Conservation (phyloP, 1,140 invertebrate genomes). For the Apocrypta bakeri region DNA sequence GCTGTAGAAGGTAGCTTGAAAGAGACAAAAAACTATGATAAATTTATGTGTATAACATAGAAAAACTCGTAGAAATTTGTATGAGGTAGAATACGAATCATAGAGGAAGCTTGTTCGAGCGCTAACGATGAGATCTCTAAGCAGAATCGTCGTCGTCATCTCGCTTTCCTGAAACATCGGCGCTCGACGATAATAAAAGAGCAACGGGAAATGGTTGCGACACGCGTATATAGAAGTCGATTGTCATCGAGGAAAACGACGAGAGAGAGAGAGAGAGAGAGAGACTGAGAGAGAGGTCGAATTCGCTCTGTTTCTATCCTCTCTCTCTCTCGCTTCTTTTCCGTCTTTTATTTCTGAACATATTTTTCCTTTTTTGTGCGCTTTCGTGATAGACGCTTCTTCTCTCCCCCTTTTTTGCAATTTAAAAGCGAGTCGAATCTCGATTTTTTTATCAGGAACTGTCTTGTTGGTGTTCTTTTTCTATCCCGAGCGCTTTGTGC, state of each 20-base stretch:
- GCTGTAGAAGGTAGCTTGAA: too few species aligned
- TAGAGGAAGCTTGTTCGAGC: not conserved
- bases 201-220: not conserved
- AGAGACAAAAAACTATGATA: not conserved
- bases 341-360: not conserved
- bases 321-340: not conserved
- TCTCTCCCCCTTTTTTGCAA: not conserved
- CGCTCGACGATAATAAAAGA: constrained; percentile 18
- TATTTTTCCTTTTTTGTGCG: constrained; percentile 5
- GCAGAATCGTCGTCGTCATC: not conserved
- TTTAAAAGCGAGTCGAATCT: constrained; percentile 29
- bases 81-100: not conserved
- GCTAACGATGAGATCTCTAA: constrained; percentile 20
- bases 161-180: not conserved
- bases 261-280: not conserved
- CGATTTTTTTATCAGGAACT: not conserved
- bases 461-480: not conserved
- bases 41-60: not conserved
- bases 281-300: constrained; percentile 3
- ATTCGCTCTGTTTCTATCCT: not conserved
- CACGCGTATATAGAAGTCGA: not conserved
- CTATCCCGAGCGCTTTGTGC: not conserved
- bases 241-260: constrained; percentile 23
- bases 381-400: not conserved
- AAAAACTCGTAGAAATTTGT: not conserved